Percentiles rank a stretch among this genome's conserved stretches.
Evolutionary conservation across 2,797 vertebrate genomes (phyloP).

Genomic region (Myotis daubentonii): DNA sequence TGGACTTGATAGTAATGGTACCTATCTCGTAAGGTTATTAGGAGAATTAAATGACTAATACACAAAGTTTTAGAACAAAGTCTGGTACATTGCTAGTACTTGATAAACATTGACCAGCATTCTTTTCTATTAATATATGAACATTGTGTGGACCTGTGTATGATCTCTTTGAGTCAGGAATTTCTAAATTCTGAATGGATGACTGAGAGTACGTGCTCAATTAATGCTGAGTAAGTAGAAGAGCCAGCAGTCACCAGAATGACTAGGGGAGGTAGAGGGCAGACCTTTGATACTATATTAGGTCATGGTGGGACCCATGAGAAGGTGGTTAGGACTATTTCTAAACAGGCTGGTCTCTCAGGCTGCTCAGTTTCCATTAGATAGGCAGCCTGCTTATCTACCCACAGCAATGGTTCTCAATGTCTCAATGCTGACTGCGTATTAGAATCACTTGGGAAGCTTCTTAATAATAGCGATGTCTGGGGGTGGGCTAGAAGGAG

Average conservation of each 20-base stretch:
- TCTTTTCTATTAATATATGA: background rate
- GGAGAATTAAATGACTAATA: slow-evolving; percentile 42
- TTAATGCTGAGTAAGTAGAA: background rate
- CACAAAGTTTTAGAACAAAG: background rate
- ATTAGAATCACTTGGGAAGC: slow-evolving; percentile 18
- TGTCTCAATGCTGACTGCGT: background rate
- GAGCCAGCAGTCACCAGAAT: background rate
- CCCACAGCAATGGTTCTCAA: background rate
- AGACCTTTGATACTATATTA: background rate
- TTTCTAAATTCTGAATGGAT: background rate
- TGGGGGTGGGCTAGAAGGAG: too few species aligned
- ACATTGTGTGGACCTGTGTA: background rate
- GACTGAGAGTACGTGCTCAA: background rate
- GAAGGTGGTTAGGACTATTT: slow-evolving; percentile 1
- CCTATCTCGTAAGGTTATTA: background rate
- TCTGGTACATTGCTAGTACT: background rate
- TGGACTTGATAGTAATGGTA: background rate
- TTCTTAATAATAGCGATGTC: background rate
- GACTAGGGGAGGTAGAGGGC: background rate
- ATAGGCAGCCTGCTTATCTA: background rate
- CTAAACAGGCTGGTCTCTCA: background rate
- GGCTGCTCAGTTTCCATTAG: background rate
- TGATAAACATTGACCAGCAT: background rate
- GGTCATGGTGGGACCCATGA: background rate
- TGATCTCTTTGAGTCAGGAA: background rate